Conservation (phyloP, 2,113 vertebrate species). For the Empidonax traillii region DNA sequence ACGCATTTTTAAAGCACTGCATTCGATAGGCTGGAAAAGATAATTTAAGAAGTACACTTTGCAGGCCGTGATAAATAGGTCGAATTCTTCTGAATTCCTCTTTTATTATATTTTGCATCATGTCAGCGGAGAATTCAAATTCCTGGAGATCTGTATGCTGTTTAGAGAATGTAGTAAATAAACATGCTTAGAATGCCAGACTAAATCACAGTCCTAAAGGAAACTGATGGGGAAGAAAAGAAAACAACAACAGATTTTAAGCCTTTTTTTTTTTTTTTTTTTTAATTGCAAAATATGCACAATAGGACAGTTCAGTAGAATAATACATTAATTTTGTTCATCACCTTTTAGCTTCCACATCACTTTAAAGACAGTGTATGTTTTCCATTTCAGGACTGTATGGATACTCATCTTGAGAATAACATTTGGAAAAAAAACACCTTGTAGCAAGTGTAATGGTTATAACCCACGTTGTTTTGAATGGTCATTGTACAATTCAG, state of each 20-base stretch:
- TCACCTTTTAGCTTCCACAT: background rate
- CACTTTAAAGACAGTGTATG: background rate
- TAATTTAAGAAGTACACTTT: background rate
- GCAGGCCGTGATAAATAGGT: background rate
- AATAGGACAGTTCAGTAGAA: background rate
- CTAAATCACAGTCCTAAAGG: background rate
- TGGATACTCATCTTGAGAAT: background rate
- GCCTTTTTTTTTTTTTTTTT: background rate
- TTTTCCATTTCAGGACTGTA: background rate
- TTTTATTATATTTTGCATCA: background rate
- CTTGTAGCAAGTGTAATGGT: background rate
- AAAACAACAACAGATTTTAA: background rate
- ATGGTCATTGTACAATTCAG: background rate
- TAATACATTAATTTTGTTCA: background rate
- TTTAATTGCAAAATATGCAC: background rate
- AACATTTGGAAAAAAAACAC: background rate
- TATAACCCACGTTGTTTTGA: background rate
- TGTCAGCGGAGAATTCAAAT: background rate
- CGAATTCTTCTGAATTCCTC: background rate
- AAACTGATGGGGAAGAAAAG: background rate
- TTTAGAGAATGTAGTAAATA: conserved; percentile 22
- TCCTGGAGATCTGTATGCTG: background rate
- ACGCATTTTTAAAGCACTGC: background rate
- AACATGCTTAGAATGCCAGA: background rate
- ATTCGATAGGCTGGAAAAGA: background rate